Conservation (phyloP, 2,888 invertebrate genomes). For the Dasysyrphus tricinctus region DNA sequence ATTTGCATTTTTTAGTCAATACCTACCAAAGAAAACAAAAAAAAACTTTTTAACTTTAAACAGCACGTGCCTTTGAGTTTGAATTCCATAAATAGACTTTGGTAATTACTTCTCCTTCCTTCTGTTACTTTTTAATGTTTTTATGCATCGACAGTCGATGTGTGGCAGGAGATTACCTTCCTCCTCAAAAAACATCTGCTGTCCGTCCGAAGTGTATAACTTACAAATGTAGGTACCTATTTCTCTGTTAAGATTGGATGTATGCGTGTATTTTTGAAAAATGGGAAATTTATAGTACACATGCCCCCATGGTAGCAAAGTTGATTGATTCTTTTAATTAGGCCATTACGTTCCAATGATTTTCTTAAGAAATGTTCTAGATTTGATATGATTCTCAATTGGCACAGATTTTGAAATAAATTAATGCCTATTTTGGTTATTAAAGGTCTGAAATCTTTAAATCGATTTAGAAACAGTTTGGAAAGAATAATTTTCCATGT, state of each 20-base stretch:
- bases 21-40: background rate
- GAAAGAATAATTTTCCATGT: too few relatives aligned
- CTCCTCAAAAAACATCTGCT: constrained; percentile 54
- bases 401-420: background rate
- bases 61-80: constrained; percentile 54
- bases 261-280: background rate
- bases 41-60: constrained; percentile 6
- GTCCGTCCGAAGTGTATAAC: background rate
- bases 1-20: constrained; percentile 37
- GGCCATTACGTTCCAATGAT: background rate
- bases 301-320: background rate
- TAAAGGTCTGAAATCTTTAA: too few relatives aligned
- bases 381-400: background rate
- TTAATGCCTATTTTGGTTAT: background rate
- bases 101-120: constrained; percentile 50
- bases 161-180: background rate
- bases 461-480: too few relatives aligned
- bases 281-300: background rate
- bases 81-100: constrained; percentile 63
- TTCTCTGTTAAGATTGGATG: background rate
- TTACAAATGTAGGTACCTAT: background rate
- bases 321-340: background rate
- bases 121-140: constrained; percentile 22
- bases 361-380: background rate
- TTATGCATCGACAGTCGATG: constrained; percentile 22